These are phyloP conservation scores for Thymallus thymallus DNA, from an alignment of 2,113 vertebrate genomes.

Conservation along the genomic window DNA sequence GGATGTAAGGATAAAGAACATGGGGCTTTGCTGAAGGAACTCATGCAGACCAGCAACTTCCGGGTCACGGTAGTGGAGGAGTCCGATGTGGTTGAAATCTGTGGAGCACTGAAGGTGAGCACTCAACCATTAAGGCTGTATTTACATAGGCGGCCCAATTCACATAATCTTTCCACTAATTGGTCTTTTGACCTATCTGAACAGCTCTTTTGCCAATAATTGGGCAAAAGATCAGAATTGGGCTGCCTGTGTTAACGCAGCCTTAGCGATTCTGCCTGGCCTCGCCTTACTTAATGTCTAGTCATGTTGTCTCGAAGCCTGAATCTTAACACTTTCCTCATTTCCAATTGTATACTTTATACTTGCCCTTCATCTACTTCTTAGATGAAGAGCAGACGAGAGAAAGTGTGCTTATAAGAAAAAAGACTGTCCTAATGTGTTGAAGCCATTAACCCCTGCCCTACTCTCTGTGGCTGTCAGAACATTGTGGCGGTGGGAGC, in stretches of 20 bases:
- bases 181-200: background rate
- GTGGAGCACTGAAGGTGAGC: conserved; percentile 93
- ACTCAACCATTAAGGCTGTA: no score
- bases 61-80: conserved; percentile 90
- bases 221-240: no score
- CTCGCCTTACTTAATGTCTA: background rate
- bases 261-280: background rate
- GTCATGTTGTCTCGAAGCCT: no score
- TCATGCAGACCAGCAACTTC: conserved; percentile 93
- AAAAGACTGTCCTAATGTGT: background rate
- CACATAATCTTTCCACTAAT: background rate
- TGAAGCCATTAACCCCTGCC: background rate
- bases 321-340: no score
- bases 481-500: conserved; percentile 92
- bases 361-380: no score
- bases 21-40: conserved; percentile 85
- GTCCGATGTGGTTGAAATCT: conserved; percentile 92
- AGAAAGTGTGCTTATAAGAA: no score
- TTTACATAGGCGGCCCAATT: background rate
- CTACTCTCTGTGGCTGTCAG: conserved; percentile 57
- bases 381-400: no score
- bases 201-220: no score
- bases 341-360: no score
- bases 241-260: no score
- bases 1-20: conserved; percentile 84